Percentiles rank a stretch among this genome's conserved stretches.
Conservation (phyloP, 2,888 invertebrate genomes). For the Drosophila mayaguana region DNA sequence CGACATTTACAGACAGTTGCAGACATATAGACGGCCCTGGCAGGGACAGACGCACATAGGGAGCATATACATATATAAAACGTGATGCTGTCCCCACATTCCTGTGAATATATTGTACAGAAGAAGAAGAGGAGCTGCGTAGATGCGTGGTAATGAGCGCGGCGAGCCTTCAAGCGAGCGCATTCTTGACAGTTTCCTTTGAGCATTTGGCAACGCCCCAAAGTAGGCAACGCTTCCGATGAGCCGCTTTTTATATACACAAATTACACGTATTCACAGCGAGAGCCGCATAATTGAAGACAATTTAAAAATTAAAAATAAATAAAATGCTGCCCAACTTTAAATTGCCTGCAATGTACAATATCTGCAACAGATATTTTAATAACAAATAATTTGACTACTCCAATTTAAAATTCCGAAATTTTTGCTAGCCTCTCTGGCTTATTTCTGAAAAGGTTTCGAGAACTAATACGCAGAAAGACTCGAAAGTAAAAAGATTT, state of each 20-base stretch:
- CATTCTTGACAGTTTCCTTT: slow-evolving; percentile 27
- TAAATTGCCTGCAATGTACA: neutral
- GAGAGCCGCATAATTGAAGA: neutral
- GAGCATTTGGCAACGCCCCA: slow-evolving; percentile 11
- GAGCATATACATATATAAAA: slow-evolving; percentile 2
- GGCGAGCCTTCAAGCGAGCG: neutral
- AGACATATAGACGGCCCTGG: slow-evolving; percentile 26
- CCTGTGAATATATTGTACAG: neutral
- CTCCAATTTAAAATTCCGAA: too few relatives aligned
- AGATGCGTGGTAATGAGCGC: neutral
- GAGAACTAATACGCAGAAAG: too few relatives aligned
- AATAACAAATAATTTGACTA: neutral
- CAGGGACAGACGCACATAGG: neutral
- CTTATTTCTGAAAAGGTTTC: too few relatives aligned
- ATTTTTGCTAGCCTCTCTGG: too few relatives aligned
- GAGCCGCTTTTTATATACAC: slow-evolving; percentile 1
- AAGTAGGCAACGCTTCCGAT: slow-evolving; percentile 48
- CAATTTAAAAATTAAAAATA: neutral
- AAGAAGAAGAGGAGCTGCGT: neutral
- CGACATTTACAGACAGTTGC: slow-evolving; percentile 47
- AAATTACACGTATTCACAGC: slow-evolving; percentile 17
- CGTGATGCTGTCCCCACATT: slow-evolving; percentile 17
- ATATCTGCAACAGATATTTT: neutral
- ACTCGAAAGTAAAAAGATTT: too few relatives aligned
- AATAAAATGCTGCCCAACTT: neutral